Base-by-base conservation (phyloP, 37 sponge, comb jelly and placozoan species). In the Halisarca cf. caerulea region DNA sequence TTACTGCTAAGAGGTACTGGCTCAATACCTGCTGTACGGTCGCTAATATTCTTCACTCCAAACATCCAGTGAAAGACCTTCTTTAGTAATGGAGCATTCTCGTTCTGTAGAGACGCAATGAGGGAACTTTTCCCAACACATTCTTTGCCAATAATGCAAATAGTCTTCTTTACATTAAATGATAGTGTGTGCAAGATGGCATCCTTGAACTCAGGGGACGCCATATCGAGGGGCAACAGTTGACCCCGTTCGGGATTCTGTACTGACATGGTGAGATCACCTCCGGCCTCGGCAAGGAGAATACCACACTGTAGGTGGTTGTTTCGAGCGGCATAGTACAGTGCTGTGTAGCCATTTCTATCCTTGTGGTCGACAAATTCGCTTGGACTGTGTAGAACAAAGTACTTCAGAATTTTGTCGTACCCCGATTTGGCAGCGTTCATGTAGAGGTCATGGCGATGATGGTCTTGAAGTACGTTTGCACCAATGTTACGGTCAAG, bases 1-100 rank as follows among this genome's bases (percentile, higher is more conserved):
- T 74, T 33, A 40, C 77, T 74, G 42, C 45, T 41, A 25, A 40
- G 45, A 21, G 44, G 1, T 7, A 74, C 77, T 15, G 43, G 39
- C 41, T 74, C 77, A 2, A 74, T 74, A 2, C 77, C 77, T 36
- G 77, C 77, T 6, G 77, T 74, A 36, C 77, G 42, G 15, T 40
- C 25, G 25, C 45, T 37, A 23, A 14, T 37, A 25, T 74, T 38
- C 51, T 61, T 27, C 64, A 61, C 64, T 61, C 64, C 30, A 23
- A 28, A 28, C 24, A 61, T 5, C 28, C 64, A 61, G 15, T 15
- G 5, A 28, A 21, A 61, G 64, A 61, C 30, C 23, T 61, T 61
- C 24, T 27, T 27, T 6, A 7, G 15, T 7, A 61, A 61, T 5
- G 9, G 5, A 27, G 24, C 30, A 23, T 61, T 61, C 64, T 71